phyloP scores from a whole-genome alignment of 2,888 invertebrate genomes.

The Trichopria drosophilae region DNA sequence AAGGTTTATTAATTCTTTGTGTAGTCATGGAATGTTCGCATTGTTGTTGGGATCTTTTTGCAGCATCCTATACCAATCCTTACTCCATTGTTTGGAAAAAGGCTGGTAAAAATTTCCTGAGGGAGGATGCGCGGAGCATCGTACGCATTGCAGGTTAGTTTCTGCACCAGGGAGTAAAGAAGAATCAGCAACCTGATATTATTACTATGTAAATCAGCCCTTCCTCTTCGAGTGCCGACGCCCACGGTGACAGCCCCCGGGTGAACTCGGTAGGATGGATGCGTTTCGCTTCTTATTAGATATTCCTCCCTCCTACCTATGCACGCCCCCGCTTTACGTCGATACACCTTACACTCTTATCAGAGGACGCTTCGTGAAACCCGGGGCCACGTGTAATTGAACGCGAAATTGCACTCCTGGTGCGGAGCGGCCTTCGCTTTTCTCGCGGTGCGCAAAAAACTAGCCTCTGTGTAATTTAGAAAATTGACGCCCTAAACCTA shows the following conservation, averaged over 20 bases:
- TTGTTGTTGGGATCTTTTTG: too few relatives aligned
- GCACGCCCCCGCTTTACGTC: conserved; percentile 39
- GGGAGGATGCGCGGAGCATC: too few relatives aligned
- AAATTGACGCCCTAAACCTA: too few relatives aligned
- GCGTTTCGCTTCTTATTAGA: conserved; percentile 56
- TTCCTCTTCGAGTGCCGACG: conserved; percentile 47
- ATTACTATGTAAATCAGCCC: conserved; percentile 60
- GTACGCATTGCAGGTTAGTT: too few relatives aligned
- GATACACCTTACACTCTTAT: conserved; percentile 44
- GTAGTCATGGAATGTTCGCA: too few relatives aligned
- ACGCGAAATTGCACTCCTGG: conserved; percentile 42
- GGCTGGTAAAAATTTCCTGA: too few relatives aligned
- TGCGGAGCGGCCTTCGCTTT: conserved; percentile 23
- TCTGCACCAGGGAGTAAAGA: too few relatives aligned
- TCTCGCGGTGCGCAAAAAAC: too few relatives aligned
- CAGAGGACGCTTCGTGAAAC: conserved; percentile 28
- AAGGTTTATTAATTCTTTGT: too few relatives aligned
- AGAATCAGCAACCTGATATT: conserved; percentile 51
- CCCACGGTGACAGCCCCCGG: conserved; percentile 57
- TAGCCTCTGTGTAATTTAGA: too few relatives aligned
- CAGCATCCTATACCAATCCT: too few relatives aligned
- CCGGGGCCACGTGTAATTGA: conserved; percentile 42
- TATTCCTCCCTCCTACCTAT: conserved; percentile 50
- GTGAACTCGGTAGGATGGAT: conserved; percentile 53
- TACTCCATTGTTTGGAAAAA: too few relatives aligned